These are phyloP conservation scores for Donacobius atricapilla DNA, from an alignment of 2,113 vertebrate species.

Conservation along the genomic window DNA sequence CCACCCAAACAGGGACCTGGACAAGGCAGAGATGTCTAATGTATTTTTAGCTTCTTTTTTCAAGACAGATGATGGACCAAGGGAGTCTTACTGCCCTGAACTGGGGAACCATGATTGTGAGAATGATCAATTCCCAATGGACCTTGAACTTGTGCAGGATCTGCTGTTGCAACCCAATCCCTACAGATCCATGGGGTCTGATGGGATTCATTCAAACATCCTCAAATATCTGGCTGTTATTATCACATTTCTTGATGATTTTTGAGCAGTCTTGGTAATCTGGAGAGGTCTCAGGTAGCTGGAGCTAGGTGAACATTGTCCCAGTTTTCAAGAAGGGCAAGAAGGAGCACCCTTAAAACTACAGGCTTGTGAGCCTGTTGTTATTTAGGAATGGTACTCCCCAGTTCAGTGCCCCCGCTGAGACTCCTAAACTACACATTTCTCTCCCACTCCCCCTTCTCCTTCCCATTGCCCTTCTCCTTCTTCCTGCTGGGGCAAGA, in stretches of 20 bases:
- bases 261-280: background rate
- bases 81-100: background rate
- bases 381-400: background rate
- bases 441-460: background rate
- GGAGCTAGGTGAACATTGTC: background rate
- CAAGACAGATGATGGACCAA: background rate
- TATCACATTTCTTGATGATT: fast-evolving
- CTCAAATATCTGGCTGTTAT: background rate
- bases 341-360: background rate
- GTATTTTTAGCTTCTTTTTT: background rate
- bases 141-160: background rate
- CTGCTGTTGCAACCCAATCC: fast-evolving
- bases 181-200: background rate
- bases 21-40: background rate
- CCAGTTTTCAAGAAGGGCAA: background rate
- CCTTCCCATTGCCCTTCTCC: background rate
- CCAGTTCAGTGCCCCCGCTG: background rate
- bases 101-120: background rate
- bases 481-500: background rate
- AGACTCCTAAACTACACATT: background rate
- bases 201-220: background rate
- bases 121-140: background rate
- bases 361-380: background rate
- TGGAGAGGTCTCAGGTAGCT: background rate
- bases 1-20: background rate